phyloP scores from a whole-genome alignment of 2,888 invertebrate species.

The Clostera curtula region DNA sequence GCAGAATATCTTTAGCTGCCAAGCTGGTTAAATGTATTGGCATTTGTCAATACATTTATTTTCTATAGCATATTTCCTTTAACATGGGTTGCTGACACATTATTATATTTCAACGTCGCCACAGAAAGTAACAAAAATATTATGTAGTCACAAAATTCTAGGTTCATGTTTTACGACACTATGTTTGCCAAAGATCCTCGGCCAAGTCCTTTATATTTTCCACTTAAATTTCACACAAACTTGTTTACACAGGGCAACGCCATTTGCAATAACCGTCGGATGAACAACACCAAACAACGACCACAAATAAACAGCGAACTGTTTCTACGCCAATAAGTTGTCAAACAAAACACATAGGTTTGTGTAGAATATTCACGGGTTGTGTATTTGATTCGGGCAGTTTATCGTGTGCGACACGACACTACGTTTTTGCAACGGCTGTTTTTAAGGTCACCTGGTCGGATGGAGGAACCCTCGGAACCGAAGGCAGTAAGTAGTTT shows the following conservation, averaged over 20 bases:
- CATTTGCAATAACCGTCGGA: conserved; percentile 16
- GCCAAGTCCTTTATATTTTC: not conserved
- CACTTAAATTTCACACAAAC: conserved; percentile 14
- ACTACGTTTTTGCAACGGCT: conserved; percentile 16
- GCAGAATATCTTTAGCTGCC: too few relatives aligned
- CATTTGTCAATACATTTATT: too few relatives aligned
- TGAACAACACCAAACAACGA: conserved; percentile 17
- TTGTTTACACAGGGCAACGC: conserved; percentile 19
- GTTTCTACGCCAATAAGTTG: conserved; percentile 44
- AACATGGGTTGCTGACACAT: too few relatives aligned
- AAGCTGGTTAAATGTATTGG: too few relatives aligned
- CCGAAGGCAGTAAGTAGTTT: too few relatives aligned
- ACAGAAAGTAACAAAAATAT: too few relatives aligned
- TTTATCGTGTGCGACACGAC: conserved; percentile 15
- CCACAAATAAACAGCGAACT: conserved; percentile 33
- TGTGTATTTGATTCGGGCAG: conserved; percentile 14
- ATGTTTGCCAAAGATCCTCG: too few relatives aligned
- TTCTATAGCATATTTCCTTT: too few relatives aligned
- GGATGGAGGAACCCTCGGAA: too few relatives aligned
- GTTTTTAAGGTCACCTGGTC: not conserved
- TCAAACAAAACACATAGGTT: conserved; percentile 57
- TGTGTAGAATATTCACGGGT: conserved; percentile 32
- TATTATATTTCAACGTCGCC: too few relatives aligned
- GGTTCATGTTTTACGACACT: too few relatives aligned
- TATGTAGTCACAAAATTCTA: too few relatives aligned